Evolutionary conservation across 2,113 vertebrate genomes (phyloP).

Genomic region (Dolichallabes microphthalmus): DNA sequence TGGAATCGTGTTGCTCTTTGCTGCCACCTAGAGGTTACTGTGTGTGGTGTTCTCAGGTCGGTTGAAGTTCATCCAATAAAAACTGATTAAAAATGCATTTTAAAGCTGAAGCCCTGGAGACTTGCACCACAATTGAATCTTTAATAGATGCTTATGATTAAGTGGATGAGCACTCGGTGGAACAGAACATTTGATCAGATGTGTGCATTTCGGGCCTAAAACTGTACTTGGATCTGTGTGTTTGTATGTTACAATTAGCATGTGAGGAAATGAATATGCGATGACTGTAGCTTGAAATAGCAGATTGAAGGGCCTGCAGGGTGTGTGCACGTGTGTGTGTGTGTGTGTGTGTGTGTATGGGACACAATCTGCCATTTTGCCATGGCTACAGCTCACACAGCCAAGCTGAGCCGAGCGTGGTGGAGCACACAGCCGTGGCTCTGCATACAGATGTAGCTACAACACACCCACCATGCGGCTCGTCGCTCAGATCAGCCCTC

Average conservation of each 20-base stretch:
- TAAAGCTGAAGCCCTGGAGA: conserved; percentile 58
- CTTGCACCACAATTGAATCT: conserved; percentile 42
- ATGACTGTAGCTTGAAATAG: conserved; percentile 57
- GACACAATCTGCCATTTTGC: conserved; percentile 53
- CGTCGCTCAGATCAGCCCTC: not conserved
- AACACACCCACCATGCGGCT: conserved; percentile 10
- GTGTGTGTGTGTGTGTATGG: conserved; percentile 1
- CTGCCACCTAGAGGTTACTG: conserved; percentile 67
- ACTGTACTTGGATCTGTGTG: not conserved
- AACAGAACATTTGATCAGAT: conserved; percentile 5
- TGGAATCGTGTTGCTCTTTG: conserved; percentile 49
- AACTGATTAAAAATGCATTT: conserved; percentile 72
- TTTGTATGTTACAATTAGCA: not conserved
- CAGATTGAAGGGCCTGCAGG: conserved; percentile 47
- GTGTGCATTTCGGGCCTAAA: not conserved
- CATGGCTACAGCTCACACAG: conserved; percentile 46
- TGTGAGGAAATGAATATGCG: conserved; percentile 41
- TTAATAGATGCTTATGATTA: conserved; percentile 55
- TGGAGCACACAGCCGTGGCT: conserved; percentile 32
- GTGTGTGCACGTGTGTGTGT: conserved; percentile 20
- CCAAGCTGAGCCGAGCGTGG: conserved; percentile 13
- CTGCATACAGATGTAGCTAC: conserved; percentile 42
- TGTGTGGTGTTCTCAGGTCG: conserved; percentile 49
- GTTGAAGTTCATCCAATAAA: conserved; percentile 60
- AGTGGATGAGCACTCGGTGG: conserved; percentile 13